Base-by-base conservation (phyloP, 2,797 vertebrate genomes). In the Anabacerthia variegaticeps region DNA sequence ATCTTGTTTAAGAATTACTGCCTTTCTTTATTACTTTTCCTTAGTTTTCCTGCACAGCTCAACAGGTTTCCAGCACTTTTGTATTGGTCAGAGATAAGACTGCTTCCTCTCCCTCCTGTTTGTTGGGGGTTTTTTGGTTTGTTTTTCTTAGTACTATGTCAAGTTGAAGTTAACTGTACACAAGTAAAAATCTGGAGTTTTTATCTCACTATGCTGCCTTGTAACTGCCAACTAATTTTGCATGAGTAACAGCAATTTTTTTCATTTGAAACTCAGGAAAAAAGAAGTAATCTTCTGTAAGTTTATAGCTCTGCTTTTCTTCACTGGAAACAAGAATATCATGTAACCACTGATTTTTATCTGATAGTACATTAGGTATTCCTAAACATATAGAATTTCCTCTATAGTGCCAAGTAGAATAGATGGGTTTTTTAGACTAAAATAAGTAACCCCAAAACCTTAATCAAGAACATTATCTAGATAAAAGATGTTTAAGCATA, bases 241-340 rank as follows among this genome's bases (percentile, higher is more conserved):
- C 37, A 28, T 68, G 77, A 92, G 55, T 15, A 92, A 56, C 27
- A 88, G 48, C 36, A 48, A 5, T 88, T 95, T 77, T 77, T 84
- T 94, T 88, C 14, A 80, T 71, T 93, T 83, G 59, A 90, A 95
- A 86, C 14, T 28, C 21, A 67, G 78, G 85, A 74, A 85, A 67
- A 65, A 65, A 20, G 18, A 77, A 27, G 28, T 56, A n/a, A 48
- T 89, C 83, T 89, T 68, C 21, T 58, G 2, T 52, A 69, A 78
- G 49, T 87, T 77, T 81, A 41, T 43, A 74, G 24, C 48, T 78
- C 36, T 84, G 10, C 24, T 85, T 71, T 88, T 73, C n/a, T 91
- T 95, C 17, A 17, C 10, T 69, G 39, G 22, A 78, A 72, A 46
- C 51, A 74, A 36, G 34, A 49, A 36, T 82, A n/a, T 78, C 27